Base-by-base conservation (phyloP, 2,113 vertebrate species). In the Fulmarus glacialis region DNA sequence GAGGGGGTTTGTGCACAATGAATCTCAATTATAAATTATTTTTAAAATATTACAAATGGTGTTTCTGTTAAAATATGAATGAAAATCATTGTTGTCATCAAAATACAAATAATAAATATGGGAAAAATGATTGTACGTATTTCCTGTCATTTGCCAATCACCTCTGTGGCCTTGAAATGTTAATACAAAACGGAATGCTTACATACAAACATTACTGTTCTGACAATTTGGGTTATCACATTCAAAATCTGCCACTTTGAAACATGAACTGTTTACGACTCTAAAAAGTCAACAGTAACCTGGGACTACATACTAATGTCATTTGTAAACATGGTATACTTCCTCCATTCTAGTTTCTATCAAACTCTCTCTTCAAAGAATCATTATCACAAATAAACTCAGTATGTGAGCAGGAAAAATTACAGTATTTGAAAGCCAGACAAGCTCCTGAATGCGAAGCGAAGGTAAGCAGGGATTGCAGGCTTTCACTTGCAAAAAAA, bases 401-500 rank as follows among this genome's bases (percentile, higher is more conserved):
- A 47, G 53, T 45, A 63, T 6, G 5, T 6, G 4, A 88, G 36
- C 26, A 64, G 7, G 29, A 88, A 55, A 85, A 74, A 64, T 3
- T 38, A 38, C 26, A 24, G 50, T 53, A 48, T 66, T 81, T 81
- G 70, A 87, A 90, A 60, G 53, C 9, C 59, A 74, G 40, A 42
- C 2, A 3, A 88, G 30, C 32, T 88, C 59, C 72, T 29, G n/a
- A 77, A 60, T 8, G 34, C 0, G 0, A 91, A 71, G 5, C 22
- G 12, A 64, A 82, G 77, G 6, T 8, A 82, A 84, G 8, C 6
- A 82, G 32, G 29, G 32, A 79, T 2, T 38, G 34, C 42, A 80
- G 36, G 17, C 22, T 27, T 71, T 75, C 53, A 64, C 32, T 71
- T 36, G 16, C 40, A 67, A 64, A 82, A 82, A 80, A 77, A 66